These are phyloP conservation scores for Fulica atra DNA, from an alignment of 2,113 vertebrate species.

Conservation along the genomic window DNA sequence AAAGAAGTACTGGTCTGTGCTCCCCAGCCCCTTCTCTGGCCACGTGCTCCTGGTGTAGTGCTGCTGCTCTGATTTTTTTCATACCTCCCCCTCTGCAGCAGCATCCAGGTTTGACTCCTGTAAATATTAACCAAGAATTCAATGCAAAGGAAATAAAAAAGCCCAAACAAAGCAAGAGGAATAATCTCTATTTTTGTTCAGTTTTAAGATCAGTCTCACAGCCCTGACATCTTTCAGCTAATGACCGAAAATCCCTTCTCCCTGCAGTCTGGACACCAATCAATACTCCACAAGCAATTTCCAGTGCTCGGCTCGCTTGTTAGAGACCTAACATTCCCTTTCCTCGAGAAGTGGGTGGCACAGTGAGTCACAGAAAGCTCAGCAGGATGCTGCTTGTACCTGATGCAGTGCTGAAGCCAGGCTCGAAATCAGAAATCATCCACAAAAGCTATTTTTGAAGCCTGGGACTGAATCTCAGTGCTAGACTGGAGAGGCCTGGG, in stretches of 20 bases:
- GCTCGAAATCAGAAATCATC: not conserved
- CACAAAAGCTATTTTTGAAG: not conserved
- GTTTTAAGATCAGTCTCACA: not conserved
- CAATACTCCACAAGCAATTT: conserved; percentile 57
- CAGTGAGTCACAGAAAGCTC: conserved; percentile 41
- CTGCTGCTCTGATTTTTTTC: not conserved
- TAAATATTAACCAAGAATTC: not conserved
- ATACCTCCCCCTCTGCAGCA: not conserved
- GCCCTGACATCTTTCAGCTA: conserved; percentile 17
- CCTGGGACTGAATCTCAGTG: not conserved
- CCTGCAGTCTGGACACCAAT: conserved; percentile 30
- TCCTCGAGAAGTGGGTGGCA: conserved; percentile 20
- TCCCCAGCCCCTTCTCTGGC: not conserved
- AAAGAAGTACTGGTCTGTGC: not conserved
- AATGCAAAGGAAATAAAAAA: conserved; percentile 8
- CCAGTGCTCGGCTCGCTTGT: not conserved
- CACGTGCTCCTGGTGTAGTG: not conserved
- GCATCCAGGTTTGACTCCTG: not conserved
- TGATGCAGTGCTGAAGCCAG: not conserved
- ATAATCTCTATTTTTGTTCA: conserved; percentile 7
- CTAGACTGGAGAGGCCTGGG: not conserved
- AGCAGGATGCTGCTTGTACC: conserved; percentile 34
- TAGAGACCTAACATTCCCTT: conserved; percentile 35
- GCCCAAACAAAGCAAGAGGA: not conserved
- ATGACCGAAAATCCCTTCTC: conserved; percentile 61